Conservation (phyloP, 2,888 invertebrate genomes). For the Oxycera nigricornis region DNA sequence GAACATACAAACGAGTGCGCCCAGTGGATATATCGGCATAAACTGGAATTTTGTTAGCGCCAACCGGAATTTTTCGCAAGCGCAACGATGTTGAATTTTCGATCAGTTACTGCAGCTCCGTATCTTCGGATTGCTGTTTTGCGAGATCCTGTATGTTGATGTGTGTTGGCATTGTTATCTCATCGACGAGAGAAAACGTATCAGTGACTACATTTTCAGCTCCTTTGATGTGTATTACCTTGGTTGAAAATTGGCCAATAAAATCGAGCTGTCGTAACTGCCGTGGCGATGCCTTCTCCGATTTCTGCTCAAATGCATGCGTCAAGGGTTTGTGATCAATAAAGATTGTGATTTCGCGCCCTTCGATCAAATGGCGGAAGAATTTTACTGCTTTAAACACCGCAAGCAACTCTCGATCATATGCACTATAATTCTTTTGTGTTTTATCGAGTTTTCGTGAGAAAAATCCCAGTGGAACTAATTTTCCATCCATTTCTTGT, state of each 20-base stretch:
- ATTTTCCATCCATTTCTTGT: conserved; percentile 17
- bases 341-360: background rate
- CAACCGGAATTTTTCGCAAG: too few relatives aligned
- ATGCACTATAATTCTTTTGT: background rate
- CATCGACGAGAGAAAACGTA: background rate
- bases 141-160: background rate
- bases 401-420: conserved; percentile 17
- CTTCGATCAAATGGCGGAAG: conserved; percentile 41
- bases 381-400: conserved; percentile 37
- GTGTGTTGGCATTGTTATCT: background rate
- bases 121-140: background rate
- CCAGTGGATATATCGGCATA: too few relatives aligned
- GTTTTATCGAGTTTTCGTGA: conserved; percentile 12
- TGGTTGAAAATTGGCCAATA: background rate
- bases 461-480: conserved; percentile 18
- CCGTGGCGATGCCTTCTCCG: conserved; percentile 35
- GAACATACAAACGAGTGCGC: too few relatives aligned
- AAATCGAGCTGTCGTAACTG: conserved; percentile 32
- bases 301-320: conserved; percentile 6
- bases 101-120: background rate
- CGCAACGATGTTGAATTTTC: too few relatives aligned
- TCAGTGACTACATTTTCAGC: background rate
- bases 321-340: background rate
- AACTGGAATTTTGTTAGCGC: too few relatives aligned
- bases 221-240: background rate